phyloP scores from a whole-genome alignment of 35 echinoderm and acorn worm genomes.

The Lytechinus variegatus region DNA sequence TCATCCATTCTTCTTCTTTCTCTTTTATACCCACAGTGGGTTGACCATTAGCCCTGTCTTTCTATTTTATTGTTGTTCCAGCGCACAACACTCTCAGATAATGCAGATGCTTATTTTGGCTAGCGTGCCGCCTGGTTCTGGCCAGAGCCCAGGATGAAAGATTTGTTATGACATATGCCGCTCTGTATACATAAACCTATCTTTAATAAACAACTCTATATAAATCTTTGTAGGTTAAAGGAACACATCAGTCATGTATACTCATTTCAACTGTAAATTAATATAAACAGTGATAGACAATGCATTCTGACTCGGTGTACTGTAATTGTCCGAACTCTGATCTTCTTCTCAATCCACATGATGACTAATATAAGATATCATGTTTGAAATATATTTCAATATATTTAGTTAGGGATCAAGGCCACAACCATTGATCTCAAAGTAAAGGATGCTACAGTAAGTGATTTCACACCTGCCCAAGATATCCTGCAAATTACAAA shows the following conservation, averaged over 20 bases:
- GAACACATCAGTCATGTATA: not conserved
- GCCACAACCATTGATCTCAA: no score
- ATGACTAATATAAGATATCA: no score
- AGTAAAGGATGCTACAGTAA: no score
- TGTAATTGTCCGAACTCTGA: no score
- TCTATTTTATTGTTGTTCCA: not conserved
- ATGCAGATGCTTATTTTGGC: conserved; percentile 32
- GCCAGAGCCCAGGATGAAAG: conserved; percentile 24
- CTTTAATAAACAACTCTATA: conserved; percentile 26
- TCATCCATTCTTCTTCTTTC: not conserved
- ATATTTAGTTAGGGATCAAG: no score
- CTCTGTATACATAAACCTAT: conserved; percentile 36
- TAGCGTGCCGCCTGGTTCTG: conserved; percentile 13
- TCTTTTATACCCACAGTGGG: not conserved
- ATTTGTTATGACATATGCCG: conserved; percentile 38
- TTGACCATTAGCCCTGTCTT: not conserved
- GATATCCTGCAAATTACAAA: no score
- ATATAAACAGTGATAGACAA: no score
- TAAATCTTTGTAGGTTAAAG: not conserved
- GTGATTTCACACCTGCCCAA: no score
- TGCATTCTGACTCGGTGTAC: no score
- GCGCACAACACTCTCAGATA: not conserved
- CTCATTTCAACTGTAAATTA: not conserved
- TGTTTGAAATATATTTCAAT: no score
- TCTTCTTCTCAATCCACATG: no score